A percentile compares a stretch with the other conserved stretches of the same genome.
Evolutionary conservation across 2,888 invertebrate genomes (phyloP).

Genomic region (Phalangium opilio): DNA sequence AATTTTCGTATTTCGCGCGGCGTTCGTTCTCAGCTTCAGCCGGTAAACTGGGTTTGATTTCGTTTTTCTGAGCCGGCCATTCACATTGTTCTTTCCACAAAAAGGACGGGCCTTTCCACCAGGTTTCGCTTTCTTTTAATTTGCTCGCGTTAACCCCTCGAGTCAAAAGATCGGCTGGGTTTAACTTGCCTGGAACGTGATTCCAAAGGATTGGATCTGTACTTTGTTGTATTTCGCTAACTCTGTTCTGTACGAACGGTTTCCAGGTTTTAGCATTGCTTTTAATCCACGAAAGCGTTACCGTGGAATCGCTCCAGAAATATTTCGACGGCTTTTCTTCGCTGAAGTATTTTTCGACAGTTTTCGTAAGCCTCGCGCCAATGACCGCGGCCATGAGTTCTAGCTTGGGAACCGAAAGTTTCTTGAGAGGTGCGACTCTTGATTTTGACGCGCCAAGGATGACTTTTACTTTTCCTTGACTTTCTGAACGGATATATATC

Average conservation of each 20-base stretch:
- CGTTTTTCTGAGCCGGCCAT: too few species aligned
- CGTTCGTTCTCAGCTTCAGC: too few species aligned
- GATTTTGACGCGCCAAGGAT: conserved; percentile 16
- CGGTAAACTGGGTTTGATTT: too few species aligned
- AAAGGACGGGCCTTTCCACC: conserved; percentile 23
- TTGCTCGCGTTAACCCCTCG: conserved; percentile 17
- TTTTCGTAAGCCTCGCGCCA: too few species aligned
- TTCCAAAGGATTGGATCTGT: conserved; percentile 13
- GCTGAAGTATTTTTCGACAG: too few species aligned
- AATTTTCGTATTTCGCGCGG: too few species aligned
- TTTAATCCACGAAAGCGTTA: conserved; percentile 19
- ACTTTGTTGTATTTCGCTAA: conserved; percentile 18
- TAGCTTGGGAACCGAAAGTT: conserved; percentile 17
- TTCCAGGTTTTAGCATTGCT: conserved; percentile 11
- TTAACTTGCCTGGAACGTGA: conserved; percentile 18
- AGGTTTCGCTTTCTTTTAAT: conserved; percentile 8
- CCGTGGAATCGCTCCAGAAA: conserved; percentile 18
- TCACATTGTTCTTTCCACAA: background rate
- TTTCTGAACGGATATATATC: conserved; percentile 15
- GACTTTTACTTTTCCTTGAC: background rate
- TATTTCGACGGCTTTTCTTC: background rate
- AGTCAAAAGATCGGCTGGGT: conserved; percentile 24
- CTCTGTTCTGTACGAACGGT: conserved; percentile 20
- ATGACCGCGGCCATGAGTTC: conserved; percentile 17
- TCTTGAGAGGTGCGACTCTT: conserved; percentile 19